Evolutionary conservation across 2,797 vertebrate genomes (phyloP).

Genomic region (Sarcoramphus papa): DNA sequence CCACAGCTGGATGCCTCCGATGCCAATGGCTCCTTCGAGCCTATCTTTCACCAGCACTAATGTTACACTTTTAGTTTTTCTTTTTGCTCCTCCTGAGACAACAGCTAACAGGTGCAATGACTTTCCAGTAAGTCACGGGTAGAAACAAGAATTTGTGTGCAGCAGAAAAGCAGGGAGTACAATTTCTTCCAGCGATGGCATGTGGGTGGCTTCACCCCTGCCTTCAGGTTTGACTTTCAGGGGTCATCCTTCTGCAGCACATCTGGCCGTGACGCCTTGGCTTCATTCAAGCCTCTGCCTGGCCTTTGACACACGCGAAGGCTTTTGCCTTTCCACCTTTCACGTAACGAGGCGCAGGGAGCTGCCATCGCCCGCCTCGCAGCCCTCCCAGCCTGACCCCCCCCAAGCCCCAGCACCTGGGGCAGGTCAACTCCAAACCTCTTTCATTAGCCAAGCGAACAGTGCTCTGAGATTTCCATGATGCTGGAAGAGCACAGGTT

Average conservation of each 20-base stretch:
- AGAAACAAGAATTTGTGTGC: background rate
- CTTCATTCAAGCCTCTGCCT: background rate
- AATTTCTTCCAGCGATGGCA: background rate
- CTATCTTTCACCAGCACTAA: background rate
- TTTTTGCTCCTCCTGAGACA: background rate
- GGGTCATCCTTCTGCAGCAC: background rate
- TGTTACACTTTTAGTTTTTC: background rate
- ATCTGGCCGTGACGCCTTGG: background rate
- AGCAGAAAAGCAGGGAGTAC: background rate
- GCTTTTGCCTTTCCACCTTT: background rate
- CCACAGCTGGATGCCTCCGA: background rate
- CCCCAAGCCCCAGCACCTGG: background rate
- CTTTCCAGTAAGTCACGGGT: background rate
- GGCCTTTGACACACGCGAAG: background rate
- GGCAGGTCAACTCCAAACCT: background rate
- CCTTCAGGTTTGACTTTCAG: background rate
- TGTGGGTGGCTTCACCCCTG: constrained; percentile 1
- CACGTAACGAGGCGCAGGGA: rapidly evolving
- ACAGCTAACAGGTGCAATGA: background rate
- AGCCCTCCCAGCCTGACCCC: background rate
- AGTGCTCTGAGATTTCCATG: rapidly evolving
- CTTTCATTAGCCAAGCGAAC: background rate
- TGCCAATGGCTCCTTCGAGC: background rate
- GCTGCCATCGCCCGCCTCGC: background rate
- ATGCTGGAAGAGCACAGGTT: background rate